A percentile compares a stretch with the other conserved stretches of the same genome.
phyloP scores from a whole-genome alignment of 2,113 vertebrate species.

The Brachyhypopomus occidentalis region DNA sequence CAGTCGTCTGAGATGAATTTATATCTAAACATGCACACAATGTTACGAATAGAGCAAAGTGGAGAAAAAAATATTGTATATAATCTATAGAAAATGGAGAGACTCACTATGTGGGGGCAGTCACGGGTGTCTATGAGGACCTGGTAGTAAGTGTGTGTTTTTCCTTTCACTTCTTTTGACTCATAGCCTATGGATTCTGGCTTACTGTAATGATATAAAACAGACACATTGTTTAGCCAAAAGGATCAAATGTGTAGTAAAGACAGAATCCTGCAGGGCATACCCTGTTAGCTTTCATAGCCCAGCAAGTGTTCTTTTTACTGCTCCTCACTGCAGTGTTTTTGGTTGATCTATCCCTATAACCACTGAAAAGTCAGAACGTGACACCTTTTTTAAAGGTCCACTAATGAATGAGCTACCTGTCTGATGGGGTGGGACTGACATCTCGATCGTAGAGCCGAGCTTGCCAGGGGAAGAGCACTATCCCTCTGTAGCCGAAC shows the following conservation, averaged over 20 bases:
- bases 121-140: slow-evolving; percentile 94
- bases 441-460: slow-evolving; percentile 94
- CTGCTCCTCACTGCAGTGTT: too few species aligned
- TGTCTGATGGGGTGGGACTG: slow-evolving; percentile 85
- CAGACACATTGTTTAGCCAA: neutral
- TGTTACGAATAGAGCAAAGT: neutral
- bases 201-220: slow-evolving; percentile 60
- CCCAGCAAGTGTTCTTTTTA: too few species aligned
- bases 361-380: too few species aligned
- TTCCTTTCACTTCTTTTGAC: slow-evolving; percentile 95
- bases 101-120: slow-evolving; percentile 95
- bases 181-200: slow-evolving; percentile 82
- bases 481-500: slow-evolving; percentile 95
- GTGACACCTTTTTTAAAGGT: too few species aligned
- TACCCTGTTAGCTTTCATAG: too few species aligned
- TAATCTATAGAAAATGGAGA: neutral
- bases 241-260: neutral
- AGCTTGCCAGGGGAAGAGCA: slow-evolving; percentile 98
- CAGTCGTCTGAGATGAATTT: slow-evolving; percentile 42
- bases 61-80: neutral
- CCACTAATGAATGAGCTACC: slow-evolving; percentile 69
- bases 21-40: neutral
- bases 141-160: slow-evolving; percentile 97
- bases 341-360: too few species aligned
- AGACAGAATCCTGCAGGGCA: neutral